Conservation (phyloP, 2,113 vertebrate species). For the Pristiophorus japonicus region DNA sequence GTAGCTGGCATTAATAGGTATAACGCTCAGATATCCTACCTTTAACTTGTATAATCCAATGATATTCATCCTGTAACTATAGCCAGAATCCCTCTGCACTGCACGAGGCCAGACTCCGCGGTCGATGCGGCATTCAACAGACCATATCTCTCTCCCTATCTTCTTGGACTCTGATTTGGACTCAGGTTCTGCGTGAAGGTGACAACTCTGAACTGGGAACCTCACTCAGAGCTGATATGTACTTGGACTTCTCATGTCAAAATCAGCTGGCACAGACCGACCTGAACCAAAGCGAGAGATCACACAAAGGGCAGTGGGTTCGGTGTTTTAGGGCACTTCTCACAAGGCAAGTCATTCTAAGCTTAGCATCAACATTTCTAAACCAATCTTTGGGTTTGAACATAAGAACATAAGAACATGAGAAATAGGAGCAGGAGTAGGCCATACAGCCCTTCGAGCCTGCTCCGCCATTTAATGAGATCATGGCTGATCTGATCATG, state of each 20-base stretch:
- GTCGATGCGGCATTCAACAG: no score
- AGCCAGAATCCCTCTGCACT: neutral
- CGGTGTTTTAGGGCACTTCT: neutral
- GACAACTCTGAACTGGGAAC: no score
- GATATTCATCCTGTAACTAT: neutral
- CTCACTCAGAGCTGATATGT: no score
- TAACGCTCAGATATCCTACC: neutral
- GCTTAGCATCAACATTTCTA: neutral
- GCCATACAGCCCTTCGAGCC: no score
- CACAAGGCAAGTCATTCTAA: neutral
- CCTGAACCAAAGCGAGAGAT: neutral
- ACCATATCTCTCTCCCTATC: no score
- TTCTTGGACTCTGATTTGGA: no score
- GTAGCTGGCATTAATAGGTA: neutral
- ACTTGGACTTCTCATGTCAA: neutral
- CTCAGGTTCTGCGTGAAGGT: no score
- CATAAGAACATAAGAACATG: no score
- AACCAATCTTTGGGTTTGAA: neutral
- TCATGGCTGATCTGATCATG: no score
- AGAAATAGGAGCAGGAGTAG: no score
- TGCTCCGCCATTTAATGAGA: no score
- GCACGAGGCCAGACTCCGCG: no score
- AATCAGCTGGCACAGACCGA: neutral
- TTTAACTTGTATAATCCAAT: neutral
- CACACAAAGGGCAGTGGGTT: neutral